phyloP scores from a whole-genome alignment of 2,113 vertebrate species.

The Gadus macrocephalus region DNA sequence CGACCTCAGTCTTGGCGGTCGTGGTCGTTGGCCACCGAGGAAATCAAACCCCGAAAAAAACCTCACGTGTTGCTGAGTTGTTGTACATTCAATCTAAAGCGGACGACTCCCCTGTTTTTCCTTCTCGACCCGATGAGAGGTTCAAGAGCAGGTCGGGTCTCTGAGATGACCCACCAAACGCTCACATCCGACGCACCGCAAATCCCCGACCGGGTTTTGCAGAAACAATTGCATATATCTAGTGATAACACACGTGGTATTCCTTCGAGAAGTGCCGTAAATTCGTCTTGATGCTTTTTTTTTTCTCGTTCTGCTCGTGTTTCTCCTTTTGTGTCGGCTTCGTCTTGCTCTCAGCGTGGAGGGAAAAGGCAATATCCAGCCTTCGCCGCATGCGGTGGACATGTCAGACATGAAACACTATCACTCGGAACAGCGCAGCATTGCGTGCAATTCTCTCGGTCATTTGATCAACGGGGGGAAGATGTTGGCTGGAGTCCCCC shows the following conservation, averaged over 20 bases:
- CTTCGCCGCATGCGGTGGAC: constrained; percentile 17
- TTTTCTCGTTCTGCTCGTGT: too few species aligned
- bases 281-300: too few species aligned
- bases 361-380: constrained; percentile 39
- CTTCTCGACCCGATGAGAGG: neutral
- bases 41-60: neutral
- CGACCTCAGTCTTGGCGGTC: neutral
- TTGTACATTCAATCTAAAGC: neutral
- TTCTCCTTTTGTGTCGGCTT: constrained; percentile 2
- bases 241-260: too few species aligned
- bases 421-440: constrained; percentile 44
- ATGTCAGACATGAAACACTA: constrained; percentile 57
- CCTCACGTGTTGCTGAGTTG: neutral
- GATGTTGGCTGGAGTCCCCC: constrained; percentile 29
- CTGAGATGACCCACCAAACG: too few species aligned
- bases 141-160: neutral
- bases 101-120: neutral
- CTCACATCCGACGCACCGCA: neutral
- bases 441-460: constrained; percentile 41
- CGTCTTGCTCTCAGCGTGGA: constrained; percentile 19
- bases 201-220: too few species aligned
- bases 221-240: too few species aligned
- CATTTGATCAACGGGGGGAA: constrained; percentile 54
- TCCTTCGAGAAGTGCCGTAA: too few species aligned
- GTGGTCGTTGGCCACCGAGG: neutral